phyloP scores from a whole-genome alignment of 2,113 vertebrate species.

The Ictidomys tridecemlineatus region DNA sequence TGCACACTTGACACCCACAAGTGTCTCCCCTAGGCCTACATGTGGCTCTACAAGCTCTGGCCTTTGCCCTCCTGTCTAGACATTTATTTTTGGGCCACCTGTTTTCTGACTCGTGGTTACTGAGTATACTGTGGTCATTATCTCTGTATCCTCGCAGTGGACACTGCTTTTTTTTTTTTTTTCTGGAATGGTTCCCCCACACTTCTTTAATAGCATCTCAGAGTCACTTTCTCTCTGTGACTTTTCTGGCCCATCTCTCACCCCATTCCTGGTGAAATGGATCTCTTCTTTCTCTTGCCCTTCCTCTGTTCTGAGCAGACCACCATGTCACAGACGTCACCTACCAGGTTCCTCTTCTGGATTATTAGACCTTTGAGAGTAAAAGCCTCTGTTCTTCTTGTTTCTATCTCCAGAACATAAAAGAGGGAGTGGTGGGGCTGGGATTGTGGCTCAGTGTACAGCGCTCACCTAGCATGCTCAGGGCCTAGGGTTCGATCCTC shows the following conservation, averaged over 20 bases:
- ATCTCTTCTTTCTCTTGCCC: neutral
- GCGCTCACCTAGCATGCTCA: too few relatives aligned
- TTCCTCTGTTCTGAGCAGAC: neutral
- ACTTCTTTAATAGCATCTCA: rapidly evolving
- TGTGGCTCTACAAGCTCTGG: neutral
- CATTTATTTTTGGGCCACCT: neutral
- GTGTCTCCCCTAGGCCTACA: neutral
- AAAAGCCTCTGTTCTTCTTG: neutral
- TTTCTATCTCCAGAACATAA: neutral
- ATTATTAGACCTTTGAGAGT: neutral
- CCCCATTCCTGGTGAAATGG: too few relatives aligned
- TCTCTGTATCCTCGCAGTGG: neutral
- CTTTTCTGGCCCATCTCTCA: neutral
- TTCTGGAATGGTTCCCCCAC: neutral
- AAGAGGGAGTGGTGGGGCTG: neutral
- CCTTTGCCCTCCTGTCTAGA: neutral
- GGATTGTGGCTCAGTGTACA: too few relatives aligned
- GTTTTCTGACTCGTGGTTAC: neutral
- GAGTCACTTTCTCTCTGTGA: neutral
- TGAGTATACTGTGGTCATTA: neutral
- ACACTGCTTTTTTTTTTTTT: neutral
- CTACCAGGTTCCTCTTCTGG: neutral
- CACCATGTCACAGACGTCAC: neutral
- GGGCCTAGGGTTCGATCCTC: too few relatives aligned
- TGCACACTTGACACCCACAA: neutral